Evolutionary conservation across 1,140 invertebrate species (phyloP).

Genomic region (Pseudomyrmex concolor): DNA sequence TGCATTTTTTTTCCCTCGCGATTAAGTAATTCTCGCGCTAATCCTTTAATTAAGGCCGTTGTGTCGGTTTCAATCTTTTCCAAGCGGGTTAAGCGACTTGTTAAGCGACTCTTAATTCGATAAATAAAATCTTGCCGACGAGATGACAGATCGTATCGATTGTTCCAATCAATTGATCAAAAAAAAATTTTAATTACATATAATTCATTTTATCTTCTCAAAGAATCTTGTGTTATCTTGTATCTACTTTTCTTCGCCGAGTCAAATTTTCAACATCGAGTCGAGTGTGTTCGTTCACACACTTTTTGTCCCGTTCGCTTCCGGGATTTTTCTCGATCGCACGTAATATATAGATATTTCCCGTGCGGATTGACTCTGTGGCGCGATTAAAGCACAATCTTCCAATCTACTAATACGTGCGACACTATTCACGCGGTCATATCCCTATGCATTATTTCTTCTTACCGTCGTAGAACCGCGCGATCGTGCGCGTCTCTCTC

Average conservation of each 20-base stretch:
- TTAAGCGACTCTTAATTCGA: constrained; percentile 37
- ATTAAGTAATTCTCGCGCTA: constrained; percentile 44
- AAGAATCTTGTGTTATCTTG: not conserved
- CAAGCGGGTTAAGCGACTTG: constrained; percentile 45
- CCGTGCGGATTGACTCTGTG: constrained; percentile 18
- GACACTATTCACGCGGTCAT: constrained; percentile 44
- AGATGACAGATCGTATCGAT: not conserved
- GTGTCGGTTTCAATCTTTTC: constrained; percentile 18
- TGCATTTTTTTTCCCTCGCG: constrained; percentile 34
- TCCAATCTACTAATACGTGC: constrained; percentile 65
- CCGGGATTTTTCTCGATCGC: constrained; percentile 24
- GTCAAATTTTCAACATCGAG: not conserved
- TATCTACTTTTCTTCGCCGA: not conserved
- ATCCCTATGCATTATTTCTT: constrained; percentile 62
- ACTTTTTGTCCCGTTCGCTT: not conserved
- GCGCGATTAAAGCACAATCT: constrained; percentile 69
- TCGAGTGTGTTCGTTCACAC: not conserved
- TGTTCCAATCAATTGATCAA: not conserved
- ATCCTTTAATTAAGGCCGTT: constrained; percentile 33
- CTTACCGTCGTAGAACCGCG: constrained; percentile 31
- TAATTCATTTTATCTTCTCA: too few relatives aligned
- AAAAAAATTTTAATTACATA: too few relatives aligned
- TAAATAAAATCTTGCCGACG: constrained; percentile 17
- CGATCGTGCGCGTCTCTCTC: not conserved
- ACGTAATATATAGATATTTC: not conserved